These are phyloP conservation scores for Rhodeus uyekii DNA, from an alignment of 2,797 vertebrate species.

Conservation along the genomic window DNA sequence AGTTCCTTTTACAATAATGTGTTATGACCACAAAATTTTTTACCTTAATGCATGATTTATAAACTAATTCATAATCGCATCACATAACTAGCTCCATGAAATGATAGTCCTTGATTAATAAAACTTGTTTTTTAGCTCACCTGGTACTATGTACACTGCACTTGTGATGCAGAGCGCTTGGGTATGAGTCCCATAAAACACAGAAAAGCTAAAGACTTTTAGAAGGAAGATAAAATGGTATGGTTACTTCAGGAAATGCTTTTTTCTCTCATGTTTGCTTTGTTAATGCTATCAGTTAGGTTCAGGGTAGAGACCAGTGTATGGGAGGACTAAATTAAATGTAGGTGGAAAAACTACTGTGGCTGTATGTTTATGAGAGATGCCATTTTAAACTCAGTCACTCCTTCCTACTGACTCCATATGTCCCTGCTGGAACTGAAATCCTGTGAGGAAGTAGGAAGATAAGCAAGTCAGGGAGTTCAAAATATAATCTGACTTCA, in stretches of 20 bases:
- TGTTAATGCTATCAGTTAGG: background rate
- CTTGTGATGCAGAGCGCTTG: background rate
- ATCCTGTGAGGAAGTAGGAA: slow-evolving; percentile 33
- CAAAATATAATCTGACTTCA: slow-evolving; percentile 33
- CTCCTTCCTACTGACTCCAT: slow-evolving; percentile 2
- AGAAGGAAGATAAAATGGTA: background rate
- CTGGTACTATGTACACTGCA: background rate
- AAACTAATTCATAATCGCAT: background rate
- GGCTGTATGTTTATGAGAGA: slow-evolving; percentile 3
- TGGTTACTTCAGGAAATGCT: background rate
- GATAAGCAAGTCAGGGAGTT: slow-evolving; percentile 31
- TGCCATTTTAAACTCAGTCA: slow-evolving; percentile 16
- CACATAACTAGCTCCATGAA: background rate
- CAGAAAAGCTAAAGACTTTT: background rate
- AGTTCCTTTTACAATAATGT: background rate
- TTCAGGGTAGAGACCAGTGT: background rate
- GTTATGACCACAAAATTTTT: background rate
- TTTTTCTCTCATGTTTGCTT: background rate
- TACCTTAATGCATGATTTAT: background rate
- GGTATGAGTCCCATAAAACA: background rate
- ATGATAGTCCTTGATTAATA: background rate
- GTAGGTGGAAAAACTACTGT: background rate
- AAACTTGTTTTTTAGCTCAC: background rate
- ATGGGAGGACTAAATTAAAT: background rate
- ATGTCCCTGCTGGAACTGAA: slow-evolving; percentile 18